Evolutionary conservation across 2,888 invertebrate genomes (phyloP), one percentile per base, ranked within the genome.

Genomic region (Heliconius charithonia): DNA sequence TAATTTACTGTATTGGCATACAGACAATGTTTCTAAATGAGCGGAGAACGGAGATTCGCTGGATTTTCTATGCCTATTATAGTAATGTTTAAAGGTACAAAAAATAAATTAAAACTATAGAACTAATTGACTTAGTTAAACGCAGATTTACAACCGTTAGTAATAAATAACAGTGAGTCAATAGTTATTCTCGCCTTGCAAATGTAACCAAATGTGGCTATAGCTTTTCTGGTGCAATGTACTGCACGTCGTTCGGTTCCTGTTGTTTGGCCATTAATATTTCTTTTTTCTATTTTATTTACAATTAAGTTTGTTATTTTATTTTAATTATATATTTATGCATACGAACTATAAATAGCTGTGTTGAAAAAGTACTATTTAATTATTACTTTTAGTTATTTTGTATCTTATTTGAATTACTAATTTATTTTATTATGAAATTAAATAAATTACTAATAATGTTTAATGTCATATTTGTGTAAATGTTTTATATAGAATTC

Each of bases 111-210:
- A 13, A 37, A 37, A 12, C 2, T 22, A 25, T 66, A n/a, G 4
- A 12, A 32, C 16, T n/a, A 67, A 67, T 67, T n/a, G 25, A 25
- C 7, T 69, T 25, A 69, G 41, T 69, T 41, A 69, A 69, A 25
- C 16, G 16, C 16, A 69, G n/a, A 37, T 37, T 62, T 22, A 25
- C 16, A 22, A 41, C 62, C 37, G 82, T 82, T 80, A 89, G 81
- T 90, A 90, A 89, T 91, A 92, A 93, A 93, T 93, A 93, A 89
- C 84, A 86, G 89, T 93, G 93, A 94, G 87, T 93, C 93, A 91
- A 74, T 85, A 83, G 88, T 88, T 88, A 93, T 93, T 93, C 93
- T 91, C 88, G 91, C 92, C 89, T 89, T 89, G 92, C 90, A 90
- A 91, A 92, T 91, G 92, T 91, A 93, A 91, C 92, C 92, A 92